These are phyloP conservation scores for Scophthalmus maximus DNA, from an alignment of 2,113 vertebrate genomes.

Conservation along the genomic window DNA sequence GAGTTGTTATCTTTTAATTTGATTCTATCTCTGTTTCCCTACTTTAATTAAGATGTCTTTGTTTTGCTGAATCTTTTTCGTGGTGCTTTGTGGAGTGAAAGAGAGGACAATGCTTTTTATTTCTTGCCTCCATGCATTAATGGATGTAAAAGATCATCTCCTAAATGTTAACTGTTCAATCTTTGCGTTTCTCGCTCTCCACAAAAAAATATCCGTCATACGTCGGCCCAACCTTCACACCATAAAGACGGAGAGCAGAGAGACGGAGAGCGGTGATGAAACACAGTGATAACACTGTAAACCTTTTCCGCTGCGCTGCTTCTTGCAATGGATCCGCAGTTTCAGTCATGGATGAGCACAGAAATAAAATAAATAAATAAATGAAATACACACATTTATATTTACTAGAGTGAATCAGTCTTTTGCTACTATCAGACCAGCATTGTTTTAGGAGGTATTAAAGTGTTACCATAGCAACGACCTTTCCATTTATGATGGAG, in stretches of 20 bases:
- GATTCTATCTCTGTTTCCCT: slow-evolving; percentile 42
- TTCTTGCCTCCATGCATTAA: too few relatives aligned
- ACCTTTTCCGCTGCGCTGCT: slow-evolving; percentile 3
- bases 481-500: neutral
- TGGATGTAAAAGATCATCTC: too few relatives aligned
- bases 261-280: neutral
- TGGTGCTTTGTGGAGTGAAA: slow-evolving; percentile 7
- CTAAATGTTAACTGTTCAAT: too few relatives aligned
- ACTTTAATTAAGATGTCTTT: slow-evolving; percentile 49
- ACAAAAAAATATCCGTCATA: too few relatives aligned
- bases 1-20: slow-evolving; percentile 54
- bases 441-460: neutral
- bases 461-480: slow-evolving; percentile 1
- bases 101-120: neutral
- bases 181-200: too few relatives aligned
- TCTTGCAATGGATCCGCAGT: neutral
- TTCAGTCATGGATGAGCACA: slow-evolving; percentile 7
- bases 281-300: slow-evolving; percentile 2
- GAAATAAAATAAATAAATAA: slow-evolving; percentile 2
- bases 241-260: too few relatives aligned
- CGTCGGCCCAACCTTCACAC: too few relatives aligned
- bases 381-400: neutral
- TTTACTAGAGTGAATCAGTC: slow-evolving; percentile 7
- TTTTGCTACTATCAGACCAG: neutral
- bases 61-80: slow-evolving; percentile 29